These are phyloP conservation scores for Nasalis larvatus DNA, from an alignment of 2,113 vertebrate genomes.

Conservation along the genomic window DNA sequence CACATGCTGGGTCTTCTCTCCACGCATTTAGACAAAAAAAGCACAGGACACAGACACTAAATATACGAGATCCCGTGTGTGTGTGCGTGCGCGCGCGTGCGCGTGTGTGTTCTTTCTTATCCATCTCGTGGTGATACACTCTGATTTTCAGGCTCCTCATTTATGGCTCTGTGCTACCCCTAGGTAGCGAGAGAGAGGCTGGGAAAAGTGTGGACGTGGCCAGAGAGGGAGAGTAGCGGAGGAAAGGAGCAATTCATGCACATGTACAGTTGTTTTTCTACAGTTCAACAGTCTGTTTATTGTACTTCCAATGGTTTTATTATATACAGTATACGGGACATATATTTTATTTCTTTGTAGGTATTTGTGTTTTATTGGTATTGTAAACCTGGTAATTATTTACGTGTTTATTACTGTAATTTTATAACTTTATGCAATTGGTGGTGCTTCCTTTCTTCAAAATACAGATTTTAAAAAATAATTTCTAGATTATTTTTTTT, in stretches of 20 bases:
- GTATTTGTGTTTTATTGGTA: conserved; percentile 70
- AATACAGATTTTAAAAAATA: conserved; percentile 77
- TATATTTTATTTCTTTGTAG: conserved; percentile 76
- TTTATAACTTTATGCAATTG: conserved; percentile 83
- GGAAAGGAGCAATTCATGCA: neutral
- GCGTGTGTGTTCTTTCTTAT: neutral
- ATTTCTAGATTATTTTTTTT: conserved; percentile 62
- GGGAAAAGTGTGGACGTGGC: neutral
- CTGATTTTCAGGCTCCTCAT: neutral
- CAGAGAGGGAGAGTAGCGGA: neutral
- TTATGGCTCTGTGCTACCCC: neutral
- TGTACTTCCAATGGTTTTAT: conserved; percentile 57
- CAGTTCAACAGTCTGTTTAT: conserved; percentile 53
- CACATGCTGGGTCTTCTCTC: neutral
- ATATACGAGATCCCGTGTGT: neutral
- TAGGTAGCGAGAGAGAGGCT: neutral
- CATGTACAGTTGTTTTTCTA: conserved; percentile 75
- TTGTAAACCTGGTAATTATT: conserved; percentile 66
- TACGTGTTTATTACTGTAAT: conserved; percentile 80
- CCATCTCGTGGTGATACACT: neutral
- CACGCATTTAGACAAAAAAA: conserved; percentile 43
- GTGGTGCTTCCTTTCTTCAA: conserved; percentile 85
- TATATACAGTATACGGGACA: conserved; percentile 62
- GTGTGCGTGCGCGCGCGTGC: neutral
- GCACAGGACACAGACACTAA: conserved; percentile 65